Evolutionary conservation across 2,113 vertebrate species (phyloP), one percentile per base, ranked within the genome.

Genomic region (Cinclus cinclus): DNA sequence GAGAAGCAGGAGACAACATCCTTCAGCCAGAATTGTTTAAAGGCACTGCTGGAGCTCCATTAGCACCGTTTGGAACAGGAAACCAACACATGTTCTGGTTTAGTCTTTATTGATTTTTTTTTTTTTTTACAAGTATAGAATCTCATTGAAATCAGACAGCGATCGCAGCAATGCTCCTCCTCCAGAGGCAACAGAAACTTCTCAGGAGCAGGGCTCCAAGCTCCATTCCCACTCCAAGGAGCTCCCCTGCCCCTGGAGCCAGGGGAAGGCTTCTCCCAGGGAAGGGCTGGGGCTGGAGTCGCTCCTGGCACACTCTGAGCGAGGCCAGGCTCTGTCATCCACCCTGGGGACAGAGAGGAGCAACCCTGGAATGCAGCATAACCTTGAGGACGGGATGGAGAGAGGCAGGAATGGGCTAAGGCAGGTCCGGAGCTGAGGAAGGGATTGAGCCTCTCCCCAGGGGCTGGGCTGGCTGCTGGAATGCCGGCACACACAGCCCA

Each of bases 341-440:
- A 16, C 74, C 73, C 53, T 12, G 84, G 15, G 93, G 74, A 85
- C 91, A 63, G 94, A 87, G 97, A 42, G 75, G 97, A 95, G 87
- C 88, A 82, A 37, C 77, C 94, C 97, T 92, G 80, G 90, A 53
- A 81, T 87, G 95, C 88, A 92, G 94, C 96, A 65, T 96, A 87
- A 95, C 92, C 89, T 77, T 31, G 96, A 86, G 93, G 92, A 96
- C 71, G 28, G 42, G 9, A 56, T 14, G 90, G 58, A 82, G 92
- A 90, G 96, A 94, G 87, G 95, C 49, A 81, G 95, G 86, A 59
- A 90, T 8, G 92, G 92, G 95, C 89, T 97, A 97, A 96, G 97
- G 97, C 95, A 97, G 92, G 86, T 71, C 65, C 60, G 19, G 94
- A 96, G 95, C 96, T 52, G 70, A 94, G 90, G 83, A 53, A 60